Percentiles rank a stretch among this genome's conserved stretches.
Evolutionary conservation across 2,888 invertebrate species (phyloP).

Genomic region (Tanypteryx hageni): DNA sequence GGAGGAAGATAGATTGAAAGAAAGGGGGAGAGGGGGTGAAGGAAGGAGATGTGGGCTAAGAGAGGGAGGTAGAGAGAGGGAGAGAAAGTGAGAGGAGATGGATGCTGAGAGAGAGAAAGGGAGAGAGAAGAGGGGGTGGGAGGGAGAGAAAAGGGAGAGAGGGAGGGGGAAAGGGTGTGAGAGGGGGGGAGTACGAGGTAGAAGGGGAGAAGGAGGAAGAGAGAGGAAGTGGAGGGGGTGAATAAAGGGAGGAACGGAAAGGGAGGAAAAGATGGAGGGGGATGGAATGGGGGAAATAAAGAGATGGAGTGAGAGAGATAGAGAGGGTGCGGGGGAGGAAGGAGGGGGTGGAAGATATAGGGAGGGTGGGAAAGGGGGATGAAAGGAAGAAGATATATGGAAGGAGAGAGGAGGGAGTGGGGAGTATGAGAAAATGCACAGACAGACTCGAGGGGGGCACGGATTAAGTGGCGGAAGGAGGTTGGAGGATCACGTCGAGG

Average conservation of each 20-base stretch:
- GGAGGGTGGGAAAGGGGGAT: neutral
- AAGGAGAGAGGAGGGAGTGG: no score
- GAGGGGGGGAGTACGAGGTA: neutral
- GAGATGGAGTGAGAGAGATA: neutral
- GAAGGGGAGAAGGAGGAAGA: no score
- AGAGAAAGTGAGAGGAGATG: neutral
- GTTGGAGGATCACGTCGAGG: neutral
- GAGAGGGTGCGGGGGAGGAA: no score
- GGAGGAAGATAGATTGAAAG: no score
- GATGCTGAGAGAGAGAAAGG: neutral
- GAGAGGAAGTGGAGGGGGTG: neutral
- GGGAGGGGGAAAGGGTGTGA: neutral
- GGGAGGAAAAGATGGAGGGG: neutral
- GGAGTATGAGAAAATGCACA: neutral
- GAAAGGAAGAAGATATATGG: neutral
- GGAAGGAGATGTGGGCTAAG: no score
- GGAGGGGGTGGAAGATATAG: neutral
- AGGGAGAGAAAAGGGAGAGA: neutral
- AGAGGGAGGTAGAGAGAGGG: neutral
- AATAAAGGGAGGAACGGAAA: neutral
- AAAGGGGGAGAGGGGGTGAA: no score
- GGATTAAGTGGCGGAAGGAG: conserved; percentile 1
- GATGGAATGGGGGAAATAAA: neutral
- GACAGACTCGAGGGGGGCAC: neutral
- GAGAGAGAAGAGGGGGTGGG: neutral